A percentile compares a stretch with the other conserved stretches of the same genome.
Evolutionary conservation across 1,140 invertebrate species (phyloP).

Genomic region (Probaryconus sp.): DNA sequence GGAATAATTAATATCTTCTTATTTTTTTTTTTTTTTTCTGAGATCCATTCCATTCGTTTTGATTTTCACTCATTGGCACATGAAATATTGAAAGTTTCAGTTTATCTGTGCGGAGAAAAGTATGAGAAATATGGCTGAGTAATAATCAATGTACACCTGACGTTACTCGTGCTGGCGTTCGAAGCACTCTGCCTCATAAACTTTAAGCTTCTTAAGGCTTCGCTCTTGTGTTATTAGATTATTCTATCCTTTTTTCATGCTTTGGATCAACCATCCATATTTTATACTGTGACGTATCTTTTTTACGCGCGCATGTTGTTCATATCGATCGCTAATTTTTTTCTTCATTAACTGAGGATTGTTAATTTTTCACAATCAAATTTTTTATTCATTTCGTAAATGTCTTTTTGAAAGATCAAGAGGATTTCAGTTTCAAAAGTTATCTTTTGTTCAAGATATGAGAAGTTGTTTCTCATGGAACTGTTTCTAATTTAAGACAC

Average conservation of each 20-base stretch:
- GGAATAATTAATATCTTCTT: not conserved
- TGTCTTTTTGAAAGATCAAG: no score
- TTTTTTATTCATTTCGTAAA: no score
- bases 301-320: not conserved
- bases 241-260: conserved; percentile 26
- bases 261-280: conserved; percentile 25
- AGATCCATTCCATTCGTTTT: no score
- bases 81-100: conserved; percentile 13
- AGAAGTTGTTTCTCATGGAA: no score
- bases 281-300: conserved; percentile 3
- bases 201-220: conserved; percentile 42
- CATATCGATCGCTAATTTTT: not conserved
- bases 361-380: no score
- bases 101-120: conserved; percentile 1
- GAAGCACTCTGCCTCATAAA: conserved; percentile 36
- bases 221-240: conserved; percentile 42
- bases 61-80: no score
- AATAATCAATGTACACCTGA: conserved; percentile 39
- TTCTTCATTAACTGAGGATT: conserved; percentile 8
- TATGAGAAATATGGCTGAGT: conserved; percentile 23
- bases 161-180: conserved; percentile 25
- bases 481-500: no score
- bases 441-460: no score
- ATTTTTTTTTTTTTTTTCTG: no score
- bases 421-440: no score